Evolutionary conservation across 23 tunicate genomes (phyloP).

Genomic region (Trididemnum miniatum): DNA sequence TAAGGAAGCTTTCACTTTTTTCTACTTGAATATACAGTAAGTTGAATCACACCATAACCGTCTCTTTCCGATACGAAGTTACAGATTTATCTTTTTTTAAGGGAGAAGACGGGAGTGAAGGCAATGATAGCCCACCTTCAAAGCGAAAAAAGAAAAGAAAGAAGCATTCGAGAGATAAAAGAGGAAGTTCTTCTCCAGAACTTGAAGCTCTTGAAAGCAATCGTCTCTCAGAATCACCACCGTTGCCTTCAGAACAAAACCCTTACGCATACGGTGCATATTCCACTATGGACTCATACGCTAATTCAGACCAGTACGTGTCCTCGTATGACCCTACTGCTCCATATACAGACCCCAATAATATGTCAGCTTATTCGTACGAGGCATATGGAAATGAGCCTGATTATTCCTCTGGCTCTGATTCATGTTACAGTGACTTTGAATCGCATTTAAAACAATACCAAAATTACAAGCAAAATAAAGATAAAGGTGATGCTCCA

Average conservation of each 20-base stretch:
- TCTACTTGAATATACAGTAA: too few relatives aligned
- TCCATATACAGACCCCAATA: constrained; percentile 3
- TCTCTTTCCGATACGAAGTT: background rate
- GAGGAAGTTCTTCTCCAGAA: constrained; percentile 67
- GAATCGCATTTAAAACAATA: constrained; percentile 83
- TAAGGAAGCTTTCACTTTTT: too few relatives aligned
- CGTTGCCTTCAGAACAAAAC: constrained; percentile 56
- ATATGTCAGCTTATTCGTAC: constrained; percentile 5
- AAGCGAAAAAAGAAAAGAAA: constrained; percentile 65
- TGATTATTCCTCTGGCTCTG: constrained; percentile 60
- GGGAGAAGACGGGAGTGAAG: constrained; percentile 60
- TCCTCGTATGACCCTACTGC: constrained; percentile 12
- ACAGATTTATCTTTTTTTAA: background rate
- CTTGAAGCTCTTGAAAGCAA: background rate
- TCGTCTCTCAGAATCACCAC: constrained; percentile 47
- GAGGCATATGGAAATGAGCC: constrained; percentile 35
- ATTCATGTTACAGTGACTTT: constrained; percentile 80
- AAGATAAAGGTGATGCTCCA: background rate
- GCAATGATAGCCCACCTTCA: constrained; percentile 58
- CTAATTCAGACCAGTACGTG: background rate
- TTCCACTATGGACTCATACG: constrained; percentile 13
- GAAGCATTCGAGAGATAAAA: constrained; percentile 58
- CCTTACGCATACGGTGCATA: constrained; percentile 35
- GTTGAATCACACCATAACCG: background rate
- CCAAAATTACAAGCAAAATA: constrained; percentile 71